These are phyloP conservation scores for Cinara cedri DNA, from an alignment of 2,888 invertebrate genomes.

Conservation along the genomic window DNA sequence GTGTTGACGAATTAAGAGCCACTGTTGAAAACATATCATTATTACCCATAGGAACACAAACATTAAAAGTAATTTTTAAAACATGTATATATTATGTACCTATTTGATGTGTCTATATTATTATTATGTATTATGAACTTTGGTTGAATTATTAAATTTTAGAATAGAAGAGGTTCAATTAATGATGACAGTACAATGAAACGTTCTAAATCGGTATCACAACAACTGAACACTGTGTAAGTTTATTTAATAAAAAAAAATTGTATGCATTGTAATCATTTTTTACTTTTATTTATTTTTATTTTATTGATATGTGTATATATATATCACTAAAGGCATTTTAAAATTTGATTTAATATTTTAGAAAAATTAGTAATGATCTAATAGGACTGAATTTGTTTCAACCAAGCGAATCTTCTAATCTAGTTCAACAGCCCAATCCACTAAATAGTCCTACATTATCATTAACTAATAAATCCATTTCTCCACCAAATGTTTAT, in stretches of 20 bases:
- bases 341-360: conserved; percentile 36
- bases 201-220: conserved; percentile 78
- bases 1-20: conserved; percentile 90
- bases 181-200: conserved; percentile 72
- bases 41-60: conserved; percentile 69
- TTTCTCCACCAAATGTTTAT: conserved; percentile 66
- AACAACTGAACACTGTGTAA: conserved; percentile 66
- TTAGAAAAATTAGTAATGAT: conserved; percentile 73
- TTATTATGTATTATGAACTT: neutral
- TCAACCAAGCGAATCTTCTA: conserved; percentile 79
- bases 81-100: neutral
- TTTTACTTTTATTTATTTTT: no score
- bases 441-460: conserved; percentile 68
- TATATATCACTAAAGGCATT: no score
- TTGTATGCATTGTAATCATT: neutral
- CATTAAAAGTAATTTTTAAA: conserved; percentile 35
- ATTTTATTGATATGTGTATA: no score
- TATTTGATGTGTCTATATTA: conserved; percentile 2
- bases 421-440: conserved; percentile 81
- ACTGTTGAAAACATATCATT: conserved; percentile 89
- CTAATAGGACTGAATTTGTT: conserved; percentile 78
- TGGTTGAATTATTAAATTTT: no score
- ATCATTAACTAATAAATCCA: conserved; percentile 68
- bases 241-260: neutral
- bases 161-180: conserved; percentile 73